Base-by-base conservation (phyloP, 1,140 invertebrate genomes). In the Zaprionus vittiger region DNA sequence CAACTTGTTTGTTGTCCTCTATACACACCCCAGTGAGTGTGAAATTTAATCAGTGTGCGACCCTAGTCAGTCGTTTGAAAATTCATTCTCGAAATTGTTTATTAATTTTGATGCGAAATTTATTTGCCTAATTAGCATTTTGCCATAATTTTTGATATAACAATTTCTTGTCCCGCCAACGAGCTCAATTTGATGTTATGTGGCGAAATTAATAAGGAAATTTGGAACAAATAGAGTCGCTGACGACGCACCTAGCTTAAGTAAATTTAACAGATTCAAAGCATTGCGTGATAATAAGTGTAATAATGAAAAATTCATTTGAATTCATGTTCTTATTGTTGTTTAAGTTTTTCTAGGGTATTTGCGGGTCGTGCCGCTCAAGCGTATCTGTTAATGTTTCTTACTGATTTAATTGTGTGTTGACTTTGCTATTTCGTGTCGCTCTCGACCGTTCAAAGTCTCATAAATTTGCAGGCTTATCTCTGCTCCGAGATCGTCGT, bases 1-100 rank as follows among this genome's bases (percentile, higher is more conserved):
- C 73, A 87, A 62, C 20, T 56, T 55, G 26, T 56, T 55, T 65
- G 17, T 55, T 55, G 31, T 56, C 24, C 41, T 28, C 38, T 2
- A 66, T 55, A 41, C 55, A n/a, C 73, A 47, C 41, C 41, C 78
- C 73, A 59, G 73, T 28, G 67, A 83, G 81, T 89, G 85, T 90
- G 85, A 90, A 91, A 90, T 90, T 82, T 82, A 90, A 90, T 90
- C 82, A 90, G 73, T 90, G 85, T 90, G 85, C 79, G 85, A 90
- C 70, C 85, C 24, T 38, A 62, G 44, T 26, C 62, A 71, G 68
- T 71, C 47, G 34, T 57, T 24, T 24, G 17, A 24, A 52, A 52
- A 77, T 76, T 87, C 54, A 61, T 66, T 83, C 69, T 74, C 57
- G 17, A 76, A 76, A 80, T 79, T 90, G 85, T 85, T 89, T 89